Evolutionary conservation across 2,113 vertebrate species (phyloP).

Genomic region (Lynx canadensis): DNA sequence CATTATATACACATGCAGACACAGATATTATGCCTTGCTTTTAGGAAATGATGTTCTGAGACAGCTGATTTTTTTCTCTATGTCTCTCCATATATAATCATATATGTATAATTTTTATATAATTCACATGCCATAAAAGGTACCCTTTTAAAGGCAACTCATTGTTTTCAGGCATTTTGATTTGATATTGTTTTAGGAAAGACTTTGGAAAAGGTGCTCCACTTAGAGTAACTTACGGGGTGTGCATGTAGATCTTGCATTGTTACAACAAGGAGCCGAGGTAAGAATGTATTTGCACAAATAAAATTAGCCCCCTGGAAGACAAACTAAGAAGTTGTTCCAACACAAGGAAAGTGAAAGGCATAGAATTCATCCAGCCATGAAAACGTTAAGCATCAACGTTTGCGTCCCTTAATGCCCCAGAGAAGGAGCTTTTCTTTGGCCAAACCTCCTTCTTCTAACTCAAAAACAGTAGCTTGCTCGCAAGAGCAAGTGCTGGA

Average conservation of each 20-base stretch:
- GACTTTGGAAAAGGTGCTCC: background rate
- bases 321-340: background rate
- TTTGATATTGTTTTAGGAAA: background rate
- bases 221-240: background rate
- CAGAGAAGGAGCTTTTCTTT: background rate
- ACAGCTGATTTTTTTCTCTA: background rate
- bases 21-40: background rate
- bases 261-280: constrained; percentile 16
- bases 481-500: background rate
- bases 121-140: background rate
- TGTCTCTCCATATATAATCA: background rate
- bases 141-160: background rate
- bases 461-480: background rate
- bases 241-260: background rate
- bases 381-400: background rate
- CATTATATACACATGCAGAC: background rate
- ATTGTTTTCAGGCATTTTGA: background rate
- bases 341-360: background rate
- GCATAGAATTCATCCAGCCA: background rate
- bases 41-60: background rate
- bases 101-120: background rate
- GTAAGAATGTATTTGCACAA: background rate
- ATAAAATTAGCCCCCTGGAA: constrained; percentile 32
- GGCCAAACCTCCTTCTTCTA: background rate
- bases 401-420: background rate